A percentile compares a stretch with the other conserved stretches of the same genome.
phyloP scores from a whole-genome alignment of 2,797 vertebrate genomes.

The Pseudochirops cupreus region DNA sequence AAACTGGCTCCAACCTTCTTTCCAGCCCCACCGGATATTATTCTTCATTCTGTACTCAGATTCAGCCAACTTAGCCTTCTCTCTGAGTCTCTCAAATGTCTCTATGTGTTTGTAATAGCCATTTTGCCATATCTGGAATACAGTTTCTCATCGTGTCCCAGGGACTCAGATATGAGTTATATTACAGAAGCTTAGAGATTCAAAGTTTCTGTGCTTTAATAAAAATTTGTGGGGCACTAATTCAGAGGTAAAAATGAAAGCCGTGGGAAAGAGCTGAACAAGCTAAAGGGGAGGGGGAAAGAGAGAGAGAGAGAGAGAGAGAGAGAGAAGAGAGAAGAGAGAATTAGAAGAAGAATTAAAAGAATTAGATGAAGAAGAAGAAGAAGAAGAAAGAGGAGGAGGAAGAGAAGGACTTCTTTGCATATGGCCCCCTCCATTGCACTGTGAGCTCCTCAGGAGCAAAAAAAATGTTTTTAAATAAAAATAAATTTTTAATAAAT shows the following conservation, averaged over 20 bases:
- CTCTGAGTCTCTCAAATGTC: no score
- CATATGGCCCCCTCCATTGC: neutral
- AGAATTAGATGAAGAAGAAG: no score
- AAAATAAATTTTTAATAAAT: neutral
- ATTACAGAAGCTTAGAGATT: neutral
- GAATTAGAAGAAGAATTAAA: fast-evolving
- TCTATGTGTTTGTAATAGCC: no score
- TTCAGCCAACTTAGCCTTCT: no score
- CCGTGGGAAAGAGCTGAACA: neutral
- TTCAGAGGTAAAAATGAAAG: no score
- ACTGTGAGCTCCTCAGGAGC: neutral
- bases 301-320: fast-evolving
- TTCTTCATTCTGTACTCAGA: no score
- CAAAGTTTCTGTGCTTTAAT: neutral
- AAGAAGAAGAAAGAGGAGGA: no score
- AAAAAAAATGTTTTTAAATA: neutral
- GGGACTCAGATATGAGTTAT: neutral
- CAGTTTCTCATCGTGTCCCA: neutral
- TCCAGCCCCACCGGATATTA: no score
- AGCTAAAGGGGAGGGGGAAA: neutral
- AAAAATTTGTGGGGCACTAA: neutral
- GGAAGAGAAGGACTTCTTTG: neutral
- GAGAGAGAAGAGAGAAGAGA: no score
- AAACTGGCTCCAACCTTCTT: no score
- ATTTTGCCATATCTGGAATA: neutral